phyloP scores from a whole-genome alignment of 1,140 invertebrate species.

The Orius insidiosus region DNA sequence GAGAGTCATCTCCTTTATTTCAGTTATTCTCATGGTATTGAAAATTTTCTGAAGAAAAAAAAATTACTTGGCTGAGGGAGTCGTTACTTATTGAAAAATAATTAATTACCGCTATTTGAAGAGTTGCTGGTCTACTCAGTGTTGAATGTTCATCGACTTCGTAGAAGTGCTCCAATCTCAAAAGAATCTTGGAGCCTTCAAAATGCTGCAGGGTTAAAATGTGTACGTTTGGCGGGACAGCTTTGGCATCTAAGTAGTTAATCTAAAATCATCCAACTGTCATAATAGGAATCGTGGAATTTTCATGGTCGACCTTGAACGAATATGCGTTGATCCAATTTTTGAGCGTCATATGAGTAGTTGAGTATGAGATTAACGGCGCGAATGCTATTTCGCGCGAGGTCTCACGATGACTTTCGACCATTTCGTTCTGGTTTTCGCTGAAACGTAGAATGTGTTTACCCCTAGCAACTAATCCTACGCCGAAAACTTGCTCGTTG shows the following conservation, averaged over 20 bases:
- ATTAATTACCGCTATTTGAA: slow-evolving; percentile 31
- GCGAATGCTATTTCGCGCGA: slow-evolving; percentile 21
- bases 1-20: slow-evolving; percentile 8
- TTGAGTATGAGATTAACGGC: slow-evolving; percentile 30
- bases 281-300: no score
- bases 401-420: not conserved
- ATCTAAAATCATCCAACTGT: no score
- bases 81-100: not conserved
- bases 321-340: slow-evolving; percentile 26
- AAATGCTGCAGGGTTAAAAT: slow-evolving; percentile 76
- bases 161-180: slow-evolving; percentile 77
- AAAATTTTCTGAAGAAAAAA: no score
- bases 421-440: not conserved
- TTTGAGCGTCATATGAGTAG: slow-evolving; percentile 25
- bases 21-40: no score
- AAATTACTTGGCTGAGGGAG: not conserved
- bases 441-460: slow-evolving; percentile 33
- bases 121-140: slow-evolving; percentile 35
- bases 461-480: slow-evolving; percentile 69
- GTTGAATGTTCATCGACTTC: slow-evolving; percentile 48
- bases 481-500: slow-evolving; percentile 63
- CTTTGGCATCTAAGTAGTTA: not conserved
- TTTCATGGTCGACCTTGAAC: slow-evolving; percentile 28
- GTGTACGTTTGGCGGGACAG: slow-evolving; percentile 61
- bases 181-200: slow-evolving; percentile 43